Evolutionary conservation across 2,888 invertebrate genomes (phyloP).

Genomic region (Dione vanillae): DNA sequence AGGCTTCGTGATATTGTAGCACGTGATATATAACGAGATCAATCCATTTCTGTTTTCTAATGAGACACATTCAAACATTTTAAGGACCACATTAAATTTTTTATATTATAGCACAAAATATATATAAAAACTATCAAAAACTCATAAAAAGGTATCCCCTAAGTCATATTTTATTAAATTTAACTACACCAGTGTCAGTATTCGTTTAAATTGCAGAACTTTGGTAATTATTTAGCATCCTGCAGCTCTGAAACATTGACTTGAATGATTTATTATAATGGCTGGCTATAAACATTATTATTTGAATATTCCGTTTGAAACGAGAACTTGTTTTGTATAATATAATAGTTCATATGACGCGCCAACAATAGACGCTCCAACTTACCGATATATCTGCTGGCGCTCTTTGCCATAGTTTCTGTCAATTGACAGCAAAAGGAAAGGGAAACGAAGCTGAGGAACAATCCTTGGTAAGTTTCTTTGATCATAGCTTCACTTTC

Average conservation of each 20-base stretch:
- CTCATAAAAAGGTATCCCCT: slow-evolving; percentile 17
- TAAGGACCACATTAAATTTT: slow-evolving; percentile 1
- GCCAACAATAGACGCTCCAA: slow-evolving; percentile 36
- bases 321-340: not conserved
- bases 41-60: slow-evolving; percentile 1
- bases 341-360: not conserved
- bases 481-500: slow-evolving; percentile 70
- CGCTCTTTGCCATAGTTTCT: slow-evolving; percentile 79
- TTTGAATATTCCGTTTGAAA: not conserved
- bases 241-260: slow-evolving; percentile 31
- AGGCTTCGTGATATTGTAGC: slow-evolving; percentile 15
- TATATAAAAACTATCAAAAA: slow-evolving; percentile 16
- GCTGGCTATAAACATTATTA: slow-evolving; percentile 1
- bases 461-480: slow-evolving; percentile 78
- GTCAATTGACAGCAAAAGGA: slow-evolving; percentile 80
- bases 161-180: slow-evolving; percentile 33
- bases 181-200: slow-evolving; percentile 8
- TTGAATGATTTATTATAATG: slow-evolving; percentile 35
- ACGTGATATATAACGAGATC: slow-evolving; percentile 25
- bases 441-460: slow-evolving; percentile 78
- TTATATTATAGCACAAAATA: not conserved
- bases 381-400: slow-evolving; percentile 79
- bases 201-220: slow-evolving; percentile 39
- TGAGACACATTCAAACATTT: slow-evolving; percentile 7
- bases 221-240: slow-evolving; percentile 38